phyloP scores from a whole-genome alignment of 2,888 invertebrate genomes.

The Eutolmus rufibarbis region DNA sequence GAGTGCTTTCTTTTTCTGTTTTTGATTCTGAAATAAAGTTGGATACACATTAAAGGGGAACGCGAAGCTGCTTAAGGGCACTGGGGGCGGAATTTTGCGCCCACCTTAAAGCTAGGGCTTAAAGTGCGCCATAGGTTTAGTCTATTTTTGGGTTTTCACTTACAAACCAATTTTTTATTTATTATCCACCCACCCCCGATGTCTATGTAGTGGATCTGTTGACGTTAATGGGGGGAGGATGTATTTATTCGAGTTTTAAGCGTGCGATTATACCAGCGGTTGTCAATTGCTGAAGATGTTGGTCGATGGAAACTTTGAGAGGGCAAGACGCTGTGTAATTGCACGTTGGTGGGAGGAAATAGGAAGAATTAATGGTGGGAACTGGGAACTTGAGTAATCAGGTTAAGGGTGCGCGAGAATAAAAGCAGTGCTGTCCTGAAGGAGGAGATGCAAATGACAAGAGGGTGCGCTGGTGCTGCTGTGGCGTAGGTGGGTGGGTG shows the following conservation, averaged over 20 bases:
- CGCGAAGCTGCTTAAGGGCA: conserved; percentile 20
- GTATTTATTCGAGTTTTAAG: conserved; percentile 45
- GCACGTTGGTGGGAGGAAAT: conserved; percentile 21
- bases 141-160: conserved; percentile 46
- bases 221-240: conserved; percentile 35
- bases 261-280: conserved; percentile 41
- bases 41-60: conserved; percentile 47
- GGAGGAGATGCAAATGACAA: conserved; percentile 41
- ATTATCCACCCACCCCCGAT: conserved; percentile 21
- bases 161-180: conserved; percentile 43
- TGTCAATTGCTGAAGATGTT: conserved; percentile 41
- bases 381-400: conserved; percentile 45
- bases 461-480: not conserved
- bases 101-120: conserved; percentile 44
- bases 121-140: conserved; percentile 40
- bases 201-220: conserved; percentile 31
- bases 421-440: conserved; percentile 26
- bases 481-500: not conserved
- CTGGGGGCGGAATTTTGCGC: not conserved
- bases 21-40: conserved; percentile 46
- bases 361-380: conserved; percentile 39
- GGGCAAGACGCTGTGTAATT: conserved; percentile 41
- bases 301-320: conserved; percentile 35
- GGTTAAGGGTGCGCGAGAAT: conserved; percentile 45
- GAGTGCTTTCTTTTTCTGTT: conserved; percentile 38